A percentile compares a stretch with the other conserved stretches of the same genome.
phyloP scores from a whole-genome alignment of 92 coral and sea anemone species.

The Palythoa heliodiscus region DNA sequence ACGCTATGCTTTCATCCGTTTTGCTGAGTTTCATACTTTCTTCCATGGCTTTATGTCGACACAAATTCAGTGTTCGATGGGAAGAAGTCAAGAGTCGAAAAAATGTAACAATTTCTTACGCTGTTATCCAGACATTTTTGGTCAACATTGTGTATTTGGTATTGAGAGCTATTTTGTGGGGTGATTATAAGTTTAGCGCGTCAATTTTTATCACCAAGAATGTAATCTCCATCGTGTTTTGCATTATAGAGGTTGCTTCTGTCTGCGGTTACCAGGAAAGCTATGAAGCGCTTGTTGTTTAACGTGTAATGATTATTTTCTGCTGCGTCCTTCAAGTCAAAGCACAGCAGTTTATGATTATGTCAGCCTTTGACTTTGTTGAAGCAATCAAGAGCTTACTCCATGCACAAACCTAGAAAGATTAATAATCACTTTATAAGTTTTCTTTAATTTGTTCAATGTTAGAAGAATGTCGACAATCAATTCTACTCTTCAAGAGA shows the following conservation, averaged over 20 bases:
- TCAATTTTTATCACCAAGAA: conserved; percentile 54
- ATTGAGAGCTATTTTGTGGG: conserved; percentile 46
- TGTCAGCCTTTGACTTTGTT: too few species aligned
- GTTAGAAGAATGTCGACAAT: too few species aligned
- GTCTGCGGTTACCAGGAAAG: background rate
- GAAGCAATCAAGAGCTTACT: too few species aligned
- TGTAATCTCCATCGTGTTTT: conserved; percentile 31
- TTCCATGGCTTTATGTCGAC: conserved; percentile 53
- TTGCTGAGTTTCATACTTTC: conserved; percentile 54
- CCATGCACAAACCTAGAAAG: too few species aligned
- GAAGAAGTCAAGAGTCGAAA: conserved; percentile 14
- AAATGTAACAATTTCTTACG: background rate
- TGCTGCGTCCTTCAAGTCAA: background rate
- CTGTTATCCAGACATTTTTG: conserved; percentile 8
- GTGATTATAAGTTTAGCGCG: conserved; percentile 20
- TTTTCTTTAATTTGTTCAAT: too few species aligned
- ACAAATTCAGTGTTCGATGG: conserved; percentile 11
- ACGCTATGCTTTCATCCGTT: conserved; percentile 40
- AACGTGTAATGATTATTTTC: background rate
- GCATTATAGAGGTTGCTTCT: conserved; percentile 36
- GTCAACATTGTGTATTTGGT: conserved; percentile 49
- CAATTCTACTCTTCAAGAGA: too few species aligned
- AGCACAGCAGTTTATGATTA: background rate
- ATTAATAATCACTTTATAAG: too few species aligned
- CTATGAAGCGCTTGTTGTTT: background rate